Evolutionary conservation across 2,113 vertebrate genomes (phyloP).

Genomic region (Spizaetus ornatus): DNA sequence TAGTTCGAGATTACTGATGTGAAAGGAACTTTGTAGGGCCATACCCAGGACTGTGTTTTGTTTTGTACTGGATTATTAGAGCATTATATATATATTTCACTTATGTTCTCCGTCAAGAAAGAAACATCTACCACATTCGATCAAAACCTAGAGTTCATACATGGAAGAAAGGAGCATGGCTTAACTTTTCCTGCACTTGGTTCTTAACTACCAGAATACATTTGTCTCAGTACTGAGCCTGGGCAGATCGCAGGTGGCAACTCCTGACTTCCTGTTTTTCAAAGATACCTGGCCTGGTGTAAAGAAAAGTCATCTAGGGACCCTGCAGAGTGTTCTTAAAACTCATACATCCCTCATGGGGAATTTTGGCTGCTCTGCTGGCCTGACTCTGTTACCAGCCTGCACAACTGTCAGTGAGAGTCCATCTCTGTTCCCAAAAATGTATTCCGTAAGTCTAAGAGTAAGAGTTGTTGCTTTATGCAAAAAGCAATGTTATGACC

Average conservation of each 20-base stretch:
- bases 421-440: neutral
- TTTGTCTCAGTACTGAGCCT: neutral
- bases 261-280: neutral
- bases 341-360: neutral
- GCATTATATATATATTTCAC: neutral
- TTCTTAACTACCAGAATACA: neutral
- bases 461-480: neutral
- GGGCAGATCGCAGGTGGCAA: neutral
- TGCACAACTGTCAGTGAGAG: neutral
- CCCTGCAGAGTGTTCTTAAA: neutral
- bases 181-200: neutral
- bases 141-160: neutral
- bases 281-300: fast-evolving
- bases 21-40: neutral
- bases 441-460: neutral
- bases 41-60: neutral
- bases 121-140: neutral
- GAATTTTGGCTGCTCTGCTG: neutral
- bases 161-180: neutral
- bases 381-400: neutral
- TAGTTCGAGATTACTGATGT: neutral
- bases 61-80: neutral
- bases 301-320: neutral
- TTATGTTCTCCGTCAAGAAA: neutral
- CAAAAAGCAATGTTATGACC: neutral